These are phyloP conservation scores for Strigops habroptila DNA, from an alignment of 2,113 vertebrate genomes.

Conservation along the genomic window DNA sequence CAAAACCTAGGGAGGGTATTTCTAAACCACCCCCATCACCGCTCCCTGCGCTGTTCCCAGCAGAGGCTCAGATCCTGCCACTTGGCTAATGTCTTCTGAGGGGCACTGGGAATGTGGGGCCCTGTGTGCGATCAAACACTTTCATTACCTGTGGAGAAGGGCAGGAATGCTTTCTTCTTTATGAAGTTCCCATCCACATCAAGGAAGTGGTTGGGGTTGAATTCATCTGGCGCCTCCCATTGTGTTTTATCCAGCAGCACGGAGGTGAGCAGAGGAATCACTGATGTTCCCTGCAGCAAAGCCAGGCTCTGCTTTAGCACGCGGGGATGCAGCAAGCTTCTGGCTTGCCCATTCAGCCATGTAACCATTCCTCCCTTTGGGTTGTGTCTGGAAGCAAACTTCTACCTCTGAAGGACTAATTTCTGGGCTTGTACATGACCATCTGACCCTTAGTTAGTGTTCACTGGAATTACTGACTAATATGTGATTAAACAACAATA, in stretches of 20 bases:
- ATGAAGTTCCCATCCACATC: conserved; percentile 52
- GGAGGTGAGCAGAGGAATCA: conserved; percentile 63
- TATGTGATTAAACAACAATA: not conserved
- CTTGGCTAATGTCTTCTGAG: not conserved
- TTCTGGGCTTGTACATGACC: not conserved
- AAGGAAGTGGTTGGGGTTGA: conserved; percentile 72
- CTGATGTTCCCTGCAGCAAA: conserved; percentile 37
- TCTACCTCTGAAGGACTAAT: not conserved
- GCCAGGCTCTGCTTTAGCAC: not conserved
- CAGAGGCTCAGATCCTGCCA: not conserved
- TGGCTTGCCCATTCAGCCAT: not conserved
- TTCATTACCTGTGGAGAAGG: conserved; percentile 65
- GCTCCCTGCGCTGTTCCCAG: not conserved
- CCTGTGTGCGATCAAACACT: not conserved
- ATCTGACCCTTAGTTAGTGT: not conserved
- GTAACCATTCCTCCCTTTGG: not conserved
- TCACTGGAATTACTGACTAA: not conserved
- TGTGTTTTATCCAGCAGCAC: conserved; percentile 57
- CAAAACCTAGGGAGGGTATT: not conserved
- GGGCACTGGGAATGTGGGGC: no score
- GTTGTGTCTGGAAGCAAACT: not conserved
- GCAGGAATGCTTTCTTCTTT: conserved; percentile 65
- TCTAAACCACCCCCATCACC: not conserved
- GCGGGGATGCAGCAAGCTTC: not conserved
- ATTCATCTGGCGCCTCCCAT: conserved; percentile 57